A percentile compares a stretch with the other conserved stretches of the same genome.
phyloP scores from a whole-genome alignment of 2,113 vertebrate genomes.

The Channa maculata region DNA sequence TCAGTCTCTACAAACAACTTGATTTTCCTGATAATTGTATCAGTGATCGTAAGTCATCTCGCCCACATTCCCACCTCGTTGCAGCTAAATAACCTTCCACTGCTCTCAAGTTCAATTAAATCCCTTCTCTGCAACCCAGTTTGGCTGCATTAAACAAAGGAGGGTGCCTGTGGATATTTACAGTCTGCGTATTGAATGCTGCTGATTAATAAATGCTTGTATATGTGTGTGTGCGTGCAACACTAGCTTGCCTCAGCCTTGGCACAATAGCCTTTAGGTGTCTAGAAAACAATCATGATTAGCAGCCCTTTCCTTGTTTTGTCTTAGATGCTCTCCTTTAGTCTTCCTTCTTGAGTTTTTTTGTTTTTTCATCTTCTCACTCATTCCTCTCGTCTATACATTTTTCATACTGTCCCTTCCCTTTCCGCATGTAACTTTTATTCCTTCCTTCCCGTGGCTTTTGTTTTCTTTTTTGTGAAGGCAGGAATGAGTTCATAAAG shows the following conservation, averaged over 20 bases:
- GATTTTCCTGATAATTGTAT: slow-evolving; percentile 74
- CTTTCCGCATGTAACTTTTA: not conserved
- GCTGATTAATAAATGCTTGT: slow-evolving; percentile 59
- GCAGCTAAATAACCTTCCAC: slow-evolving; percentile 77
- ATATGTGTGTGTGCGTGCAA: slow-evolving; percentile 39
- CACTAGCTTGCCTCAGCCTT: slow-evolving; percentile 32
- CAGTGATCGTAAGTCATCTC: slow-evolving; percentile 74
- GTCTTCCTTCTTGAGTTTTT: not conserved
- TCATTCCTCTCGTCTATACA: not conserved
- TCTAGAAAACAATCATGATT: slow-evolving; percentile 59
- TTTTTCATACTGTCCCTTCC: not conserved
- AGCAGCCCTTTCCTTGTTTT: slow-evolving; percentile 36
- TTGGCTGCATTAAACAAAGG: slow-evolving; percentile 69
- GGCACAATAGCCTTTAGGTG: slow-evolving; percentile 52
- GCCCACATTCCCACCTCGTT: slow-evolving; percentile 67
- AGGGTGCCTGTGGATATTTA: slow-evolving; percentile 74
- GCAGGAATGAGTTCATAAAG: not conserved
- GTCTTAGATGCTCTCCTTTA: slow-evolving; percentile 1
- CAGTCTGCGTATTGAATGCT: slow-evolving; percentile 66
- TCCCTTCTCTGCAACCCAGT: slow-evolving; percentile 66
- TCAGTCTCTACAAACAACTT: slow-evolving; percentile 57
- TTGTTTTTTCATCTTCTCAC: not conserved
- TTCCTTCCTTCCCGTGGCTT: not conserved
- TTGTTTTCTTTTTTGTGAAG: not conserved
- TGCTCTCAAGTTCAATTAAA: slow-evolving; percentile 83